Evolutionary conservation across 2,113 vertebrate genomes (phyloP), one percentile per base, ranked within the genome.

Genomic region (Podarcis raffonei): DNA sequence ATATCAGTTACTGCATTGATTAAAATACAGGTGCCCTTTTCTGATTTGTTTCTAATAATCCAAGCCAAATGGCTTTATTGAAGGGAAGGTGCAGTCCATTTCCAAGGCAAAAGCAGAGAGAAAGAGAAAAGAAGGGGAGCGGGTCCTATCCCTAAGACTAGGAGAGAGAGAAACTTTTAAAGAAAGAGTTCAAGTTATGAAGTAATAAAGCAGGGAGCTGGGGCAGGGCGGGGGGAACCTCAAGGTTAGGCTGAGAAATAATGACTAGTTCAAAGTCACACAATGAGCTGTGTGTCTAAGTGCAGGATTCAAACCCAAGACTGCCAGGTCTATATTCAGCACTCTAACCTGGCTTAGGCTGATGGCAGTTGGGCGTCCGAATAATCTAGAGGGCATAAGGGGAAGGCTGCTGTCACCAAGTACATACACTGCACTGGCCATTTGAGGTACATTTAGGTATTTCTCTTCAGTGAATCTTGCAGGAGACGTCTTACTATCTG

Each of bases 1-100:
- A 94, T 94, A 96, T 93, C 95, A 93, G 96, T 95, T 94, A 84
- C 12, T 11, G 89, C 93, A 90, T 72, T 6, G 32, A 85, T 2
- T 76, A 87, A 94, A 96, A 95, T 89, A 93, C 89, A 94, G 87
- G 90, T 48, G 80, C 74, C 92, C 84, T 86, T 90, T 71, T 90
- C 88, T 66, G 75, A 35, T 5, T 37, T 65, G 4, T 15, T 76
- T 35, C 23, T 30, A 57, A 72, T 72, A 93, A 87, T 86, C 22
- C 39, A 87, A 74, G 88, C 77, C 83, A 62, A 59, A 83, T 83
- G 80, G 68, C 59, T 86, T 27, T 86, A 76, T 22, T 53, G 83
- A 84, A 90, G 90, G 84, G 83, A 84, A 90, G 90, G 84, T 90
- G 65, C 78, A 88, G 13, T 35, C 75, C 12, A 0, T 42, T 62